Conservation (phyloP, 1,140 invertebrate species). For the Hestina assimilis region DNA sequence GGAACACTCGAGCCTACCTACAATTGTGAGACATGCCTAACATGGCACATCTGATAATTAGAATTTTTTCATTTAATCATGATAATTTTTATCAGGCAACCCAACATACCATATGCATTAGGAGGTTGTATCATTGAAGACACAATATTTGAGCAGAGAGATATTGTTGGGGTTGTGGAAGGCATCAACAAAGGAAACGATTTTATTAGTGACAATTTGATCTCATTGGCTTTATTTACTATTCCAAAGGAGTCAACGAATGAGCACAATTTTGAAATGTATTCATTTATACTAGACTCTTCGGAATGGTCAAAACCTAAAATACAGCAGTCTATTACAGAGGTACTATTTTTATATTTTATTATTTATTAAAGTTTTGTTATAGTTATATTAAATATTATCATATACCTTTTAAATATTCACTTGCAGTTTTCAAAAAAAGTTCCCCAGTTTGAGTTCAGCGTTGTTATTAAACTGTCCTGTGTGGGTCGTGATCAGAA, state of each 20-base stretch:
- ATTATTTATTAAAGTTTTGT: not conserved
- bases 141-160: slow-evolving; percentile 42
- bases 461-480: slow-evolving; percentile 65
- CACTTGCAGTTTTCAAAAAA: slow-evolving; percentile 60
- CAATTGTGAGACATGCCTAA: no score
- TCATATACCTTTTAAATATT: not conserved
- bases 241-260: slow-evolving; percentile 46
- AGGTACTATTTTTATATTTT: slow-evolving; percentile 38
- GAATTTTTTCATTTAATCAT: no score
- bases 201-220: slow-evolving; percentile 53
- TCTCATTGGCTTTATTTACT: slow-evolving; percentile 62
- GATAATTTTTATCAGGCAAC: slow-evolving; percentile 44
- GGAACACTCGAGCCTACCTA: no score
- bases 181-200: slow-evolving; percentile 39
- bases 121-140: slow-evolving; percentile 70
- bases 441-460: slow-evolving; percentile 59
- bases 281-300: slow-evolving; percentile 57
- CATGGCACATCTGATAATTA: no score
- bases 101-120: slow-evolving; percentile 60
- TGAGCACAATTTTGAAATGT: slow-evolving; percentile 62
- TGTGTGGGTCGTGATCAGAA: slow-evolving; percentile 65
- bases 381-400: slow-evolving; percentile 2
- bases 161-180: slow-evolving; percentile 45
- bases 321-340: slow-evolving; percentile 52
- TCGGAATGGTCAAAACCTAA: slow-evolving; percentile 57